Evolutionary conservation across 2,888 invertebrate species (phyloP).

Genomic region (Orchesellides sinensis): DNA sequence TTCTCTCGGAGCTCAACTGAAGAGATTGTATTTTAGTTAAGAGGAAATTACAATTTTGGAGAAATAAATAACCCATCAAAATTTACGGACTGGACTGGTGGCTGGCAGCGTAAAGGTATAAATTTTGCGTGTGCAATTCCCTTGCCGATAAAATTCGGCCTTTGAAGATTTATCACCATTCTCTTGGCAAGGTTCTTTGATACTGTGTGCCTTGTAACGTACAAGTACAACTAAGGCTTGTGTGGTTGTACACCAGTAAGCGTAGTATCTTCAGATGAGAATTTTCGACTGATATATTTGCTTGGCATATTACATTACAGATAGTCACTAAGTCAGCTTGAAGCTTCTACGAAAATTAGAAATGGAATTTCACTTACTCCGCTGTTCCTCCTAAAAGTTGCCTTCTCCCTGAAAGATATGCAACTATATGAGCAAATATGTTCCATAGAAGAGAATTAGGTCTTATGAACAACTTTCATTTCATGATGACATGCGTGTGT

Average conservation of each 20-base stretch:
- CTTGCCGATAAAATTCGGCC: slow-evolving; percentile 68
- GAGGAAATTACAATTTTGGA: slow-evolving; percentile 57
- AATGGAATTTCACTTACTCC: slow-evolving; percentile 50
- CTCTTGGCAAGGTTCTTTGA: slow-evolving; percentile 62
- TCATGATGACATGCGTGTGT: too few relatives aligned
- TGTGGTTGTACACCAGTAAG: too few relatives aligned
- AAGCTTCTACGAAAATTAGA: slow-evolving; percentile 48
- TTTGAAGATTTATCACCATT: slow-evolving; percentile 59
- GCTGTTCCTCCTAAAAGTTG: slow-evolving; percentile 15
- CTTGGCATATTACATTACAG: slow-evolving; percentile 5
- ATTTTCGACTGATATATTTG: background rate
- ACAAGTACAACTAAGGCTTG: background rate
- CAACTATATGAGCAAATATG: background rate
- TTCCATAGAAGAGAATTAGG: background rate
- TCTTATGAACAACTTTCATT: too few relatives aligned
- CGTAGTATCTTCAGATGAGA: background rate
- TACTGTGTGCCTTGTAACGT: slow-evolving; percentile 23
- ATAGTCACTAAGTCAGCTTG: slow-evolving; percentile 29
- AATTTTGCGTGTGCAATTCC: slow-evolving; percentile 68
- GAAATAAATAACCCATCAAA: slow-evolving; percentile 59
- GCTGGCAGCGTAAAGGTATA: slow-evolving; percentile 67
- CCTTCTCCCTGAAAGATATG: too few relatives aligned
- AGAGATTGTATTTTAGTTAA: slow-evolving; percentile 19
- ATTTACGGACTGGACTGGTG: slow-evolving; percentile 63
- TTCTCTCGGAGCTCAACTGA: too few relatives aligned